Base-by-base conservation (phyloP, 1,140 invertebrate species). In the Oryctes rhinoceros region DNA sequence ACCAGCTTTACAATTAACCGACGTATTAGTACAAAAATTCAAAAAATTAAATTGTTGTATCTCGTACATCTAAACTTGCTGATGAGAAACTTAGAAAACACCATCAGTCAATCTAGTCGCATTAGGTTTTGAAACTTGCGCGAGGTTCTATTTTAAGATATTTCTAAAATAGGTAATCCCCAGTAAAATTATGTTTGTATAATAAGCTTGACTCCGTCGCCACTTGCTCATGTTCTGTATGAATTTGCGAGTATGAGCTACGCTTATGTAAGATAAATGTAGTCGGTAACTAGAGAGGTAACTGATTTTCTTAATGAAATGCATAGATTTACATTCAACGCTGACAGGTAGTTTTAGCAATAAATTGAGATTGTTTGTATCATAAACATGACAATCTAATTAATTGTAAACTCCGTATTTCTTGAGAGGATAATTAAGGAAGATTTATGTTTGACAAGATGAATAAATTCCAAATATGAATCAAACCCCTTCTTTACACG, bases 221-320 rank as follows among this genome's bases (percentile, higher is more conserved):
- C 4, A 20, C 49, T 53, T 53, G 10, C n/a, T 53, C n/a, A 53
- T 53, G 3, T 18, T 59, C 18, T 18, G 15, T 59, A 59, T 2
- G n/a, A 59, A 18, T n/a, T 15, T 59, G 13, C 6, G 18, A 20
- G 15, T 59, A 7, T 15, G 18, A 15, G 15, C 53, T 18, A 59
- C 7, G 53, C 15, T 18, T 4, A n/a, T 71, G 65, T 24, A 71
- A 1, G 5, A 18, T 62, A 62, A 62, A 62, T 62, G 24, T 15
- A 13, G 65, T 10, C 65, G 24, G 13, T 35, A 71, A 30, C 11
- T 37, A 35, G 9, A 37, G 20, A 71, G n/a, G 10, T 67, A 67
- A 67, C 65, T 67, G 65, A 67, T 67, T 67, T 67, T 18, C 65
- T 24, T 67, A 67, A 67, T 67, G 65, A 67, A 67, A 67, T 67